Evolutionary conservation across 2,113 vertebrate genomes (phyloP).

Genomic region (Serilophus lunatus): DNA sequence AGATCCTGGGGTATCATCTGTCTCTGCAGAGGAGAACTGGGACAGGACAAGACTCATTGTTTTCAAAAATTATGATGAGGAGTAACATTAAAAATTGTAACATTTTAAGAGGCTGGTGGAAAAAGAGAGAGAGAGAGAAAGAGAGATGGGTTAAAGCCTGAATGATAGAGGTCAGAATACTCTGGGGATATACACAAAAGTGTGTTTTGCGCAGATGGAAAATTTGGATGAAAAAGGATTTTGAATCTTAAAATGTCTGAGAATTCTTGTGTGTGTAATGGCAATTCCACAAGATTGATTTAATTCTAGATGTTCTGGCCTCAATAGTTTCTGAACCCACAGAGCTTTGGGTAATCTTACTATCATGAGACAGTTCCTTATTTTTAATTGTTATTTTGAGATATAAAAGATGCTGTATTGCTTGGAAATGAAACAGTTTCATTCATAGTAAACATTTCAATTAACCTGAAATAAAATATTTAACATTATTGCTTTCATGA

Average conservation of each 20-base stretch:
- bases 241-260: not conserved
- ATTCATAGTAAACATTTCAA: not conserved
- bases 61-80: not conserved
- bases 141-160: not conserved
- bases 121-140: not conserved
- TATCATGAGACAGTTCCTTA: not conserved
- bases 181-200: accelerated
- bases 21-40: not conserved
- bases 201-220: not conserved
- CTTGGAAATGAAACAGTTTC: not conserved
- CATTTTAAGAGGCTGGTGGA: not conserved
- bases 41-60: not conserved
- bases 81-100: not conserved
- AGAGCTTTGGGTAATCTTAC: not conserved
- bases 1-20: not conserved
- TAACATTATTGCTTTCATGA: not conserved
- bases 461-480: not conserved
- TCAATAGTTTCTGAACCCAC: not conserved
- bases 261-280: not conserved
- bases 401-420: not conserved
- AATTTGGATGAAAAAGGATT: not conserved
- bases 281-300: not conserved
- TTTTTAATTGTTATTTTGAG: not conserved
- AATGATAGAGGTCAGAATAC: not conserved
- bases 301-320: not conserved